Evolutionary conservation across 2,797 vertebrate species (phyloP).

Genomic region (Cirrhinus molitorella): DNA sequence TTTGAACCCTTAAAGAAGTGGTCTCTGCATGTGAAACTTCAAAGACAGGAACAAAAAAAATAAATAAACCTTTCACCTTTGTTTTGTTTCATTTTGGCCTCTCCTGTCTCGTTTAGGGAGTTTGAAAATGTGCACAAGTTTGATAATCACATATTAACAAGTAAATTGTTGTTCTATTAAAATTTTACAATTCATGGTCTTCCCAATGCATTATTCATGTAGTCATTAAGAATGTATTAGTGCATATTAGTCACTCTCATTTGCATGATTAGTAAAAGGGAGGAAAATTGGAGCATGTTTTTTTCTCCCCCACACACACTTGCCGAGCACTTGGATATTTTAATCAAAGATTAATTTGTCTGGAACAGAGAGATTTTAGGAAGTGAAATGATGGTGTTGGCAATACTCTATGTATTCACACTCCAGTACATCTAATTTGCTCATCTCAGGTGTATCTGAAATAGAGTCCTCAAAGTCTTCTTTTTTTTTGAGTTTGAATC

Average conservation of each 20-base stretch:
- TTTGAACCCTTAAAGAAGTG: neutral
- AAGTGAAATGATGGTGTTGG: conserved; percentile 8
- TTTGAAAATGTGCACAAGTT: conserved; percentile 24
- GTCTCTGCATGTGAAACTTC: neutral
- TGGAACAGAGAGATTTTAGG: neutral
- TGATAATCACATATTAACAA: conserved; percentile 39
- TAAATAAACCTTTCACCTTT: neutral
- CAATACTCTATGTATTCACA: neutral
- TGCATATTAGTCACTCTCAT: conserved; percentile 39
- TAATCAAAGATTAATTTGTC: conserved; percentile 31
- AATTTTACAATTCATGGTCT: conserved; percentile 17
- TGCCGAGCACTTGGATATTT: conserved; percentile 8
- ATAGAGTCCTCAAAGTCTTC: neutral
- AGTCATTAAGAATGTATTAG: conserved; percentile 41
- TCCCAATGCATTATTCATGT: conserved; percentile 42
- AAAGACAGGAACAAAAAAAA: neutral
- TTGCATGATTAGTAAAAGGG: conserved; percentile 49
- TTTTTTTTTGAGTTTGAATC: neutral
- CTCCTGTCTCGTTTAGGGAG: neutral
- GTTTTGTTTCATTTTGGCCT: neutral
- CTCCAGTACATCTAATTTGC: neutral
- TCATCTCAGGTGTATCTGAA: neutral
- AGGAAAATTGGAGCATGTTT: conserved; percentile 25
- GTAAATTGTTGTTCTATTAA: conserved; percentile 31
- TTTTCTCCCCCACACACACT: neutral